Conservation (phyloP, 2,113 vertebrate species). For the Tringa solitaria region DNA sequence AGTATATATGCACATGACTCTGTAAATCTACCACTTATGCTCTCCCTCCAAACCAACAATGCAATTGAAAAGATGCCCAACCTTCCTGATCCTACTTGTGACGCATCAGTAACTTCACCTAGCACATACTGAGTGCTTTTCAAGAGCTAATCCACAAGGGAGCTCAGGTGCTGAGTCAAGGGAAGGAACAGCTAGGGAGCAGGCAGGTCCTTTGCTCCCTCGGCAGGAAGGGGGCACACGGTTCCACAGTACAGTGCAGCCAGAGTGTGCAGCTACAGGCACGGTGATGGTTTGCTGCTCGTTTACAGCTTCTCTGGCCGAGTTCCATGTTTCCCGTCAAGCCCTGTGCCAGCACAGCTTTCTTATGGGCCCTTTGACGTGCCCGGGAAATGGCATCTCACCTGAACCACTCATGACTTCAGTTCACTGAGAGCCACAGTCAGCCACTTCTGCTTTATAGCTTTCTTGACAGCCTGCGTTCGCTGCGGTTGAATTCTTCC, state of each 20-base stretch:
- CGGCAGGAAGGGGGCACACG: background rate
- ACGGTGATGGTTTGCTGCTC: background rate
- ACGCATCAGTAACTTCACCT: background rate
- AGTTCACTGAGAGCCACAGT: background rate
- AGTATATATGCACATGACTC: background rate
- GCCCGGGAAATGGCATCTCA: background rate
- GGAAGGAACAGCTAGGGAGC: background rate
- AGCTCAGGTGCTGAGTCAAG: background rate
- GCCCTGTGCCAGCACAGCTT: background rate
- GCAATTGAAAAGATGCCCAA: background rate
- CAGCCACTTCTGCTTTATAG: background rate
- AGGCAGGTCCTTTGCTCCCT: background rate
- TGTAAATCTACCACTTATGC: background rate
- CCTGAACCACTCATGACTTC: background rate
- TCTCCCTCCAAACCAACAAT: background rate
- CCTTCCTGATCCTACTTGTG: background rate
- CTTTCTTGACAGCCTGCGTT: constrained; percentile 26
- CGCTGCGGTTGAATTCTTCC: constrained; percentile 19
- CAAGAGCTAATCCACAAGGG: fast-evolving
- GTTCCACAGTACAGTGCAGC: background rate
- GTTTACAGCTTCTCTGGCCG: background rate
- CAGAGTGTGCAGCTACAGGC: background rate
- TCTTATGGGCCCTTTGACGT: background rate
- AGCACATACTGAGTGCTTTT: fast-evolving
- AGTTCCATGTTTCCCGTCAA: background rate